Conservation (phyloP, 2,888 invertebrate species). For the Trachelus tabidus region DNA sequence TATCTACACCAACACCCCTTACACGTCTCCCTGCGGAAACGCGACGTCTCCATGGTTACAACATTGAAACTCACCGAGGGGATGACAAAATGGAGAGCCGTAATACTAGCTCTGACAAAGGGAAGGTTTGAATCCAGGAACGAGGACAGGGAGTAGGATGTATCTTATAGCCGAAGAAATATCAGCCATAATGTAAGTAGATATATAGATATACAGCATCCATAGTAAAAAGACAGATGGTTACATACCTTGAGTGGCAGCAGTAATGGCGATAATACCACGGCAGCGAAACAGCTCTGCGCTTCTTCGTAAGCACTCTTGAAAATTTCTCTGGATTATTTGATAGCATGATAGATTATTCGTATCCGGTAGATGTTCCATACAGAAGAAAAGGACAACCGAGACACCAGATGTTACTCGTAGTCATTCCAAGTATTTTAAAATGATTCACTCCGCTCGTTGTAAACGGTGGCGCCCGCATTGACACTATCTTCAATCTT, state of each 20-base stretch:
- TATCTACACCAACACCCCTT: slow-evolving; percentile 53
- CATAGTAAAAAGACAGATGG: background rate
- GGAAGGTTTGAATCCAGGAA: slow-evolving; percentile 44
- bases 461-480: slow-evolving; percentile 43
- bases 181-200: background rate
- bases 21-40: slow-evolving; percentile 57
- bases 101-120: slow-evolving; percentile 51
- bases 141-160: slow-evolving; percentile 10
- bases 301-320: background rate
- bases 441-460: slow-evolving; percentile 32
- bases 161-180: background rate
- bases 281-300: background rate
- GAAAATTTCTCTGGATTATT: background rate
- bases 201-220: background rate
- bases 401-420: background rate
- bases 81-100: slow-evolving; percentile 64
- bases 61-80: slow-evolving; percentile 61
- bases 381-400: background rate
- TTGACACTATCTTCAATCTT: slow-evolving; percentile 43
- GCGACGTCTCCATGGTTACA: slow-evolving; percentile 65
- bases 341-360: background rate
- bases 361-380: background rate
- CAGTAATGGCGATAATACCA: background rate
- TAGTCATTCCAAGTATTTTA: background rate
- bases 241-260: background rate